Evolutionary conservation across 2,888 invertebrate species (phyloP).

Genomic region (Pemphredon lugubris): DNA sequence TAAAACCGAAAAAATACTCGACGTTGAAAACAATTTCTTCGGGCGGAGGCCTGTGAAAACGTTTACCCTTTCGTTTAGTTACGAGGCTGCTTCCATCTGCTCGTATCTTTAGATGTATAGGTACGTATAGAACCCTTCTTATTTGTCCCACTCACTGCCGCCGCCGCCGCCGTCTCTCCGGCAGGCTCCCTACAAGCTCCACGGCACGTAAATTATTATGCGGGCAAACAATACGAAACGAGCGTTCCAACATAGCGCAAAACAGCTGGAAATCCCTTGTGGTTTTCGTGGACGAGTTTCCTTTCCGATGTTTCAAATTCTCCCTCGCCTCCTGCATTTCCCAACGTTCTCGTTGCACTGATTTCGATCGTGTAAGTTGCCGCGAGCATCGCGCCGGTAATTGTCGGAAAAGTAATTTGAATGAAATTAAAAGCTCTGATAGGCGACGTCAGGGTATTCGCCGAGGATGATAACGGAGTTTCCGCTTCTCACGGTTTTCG

Average conservation of each 20-base stretch:
- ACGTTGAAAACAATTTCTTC: no score
- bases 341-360: background rate
- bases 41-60: no score
- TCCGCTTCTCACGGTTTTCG: no score
- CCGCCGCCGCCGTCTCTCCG: constrained; percentile 28
- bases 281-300: constrained; percentile 43
- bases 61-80: background rate
- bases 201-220: constrained; percentile 68
- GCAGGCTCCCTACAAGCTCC: constrained; percentile 46
- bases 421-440: no score
- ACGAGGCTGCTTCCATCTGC: background rate
- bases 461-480: no score
- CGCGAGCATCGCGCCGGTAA: no score
- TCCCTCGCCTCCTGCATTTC: background rate
- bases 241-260: constrained; percentile 53
- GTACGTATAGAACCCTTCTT: constrained; percentile 28
- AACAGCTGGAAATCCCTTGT: constrained; percentile 54
- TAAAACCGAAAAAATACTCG: no score
- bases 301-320: constrained; percentile 14
- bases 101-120: background rate
- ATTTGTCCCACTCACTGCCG: constrained; percentile 15
- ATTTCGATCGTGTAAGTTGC: background rate
- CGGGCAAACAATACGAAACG: constrained; percentile 66
- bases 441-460: no score
- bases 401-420: no score